Percentiles rank a stretch among this genome's conserved stretches.
These are phyloP conservation scores for Allygus modestus DNA, from an alignment of 2,888 invertebrate genomes.

Conservation along the genomic window DNA sequence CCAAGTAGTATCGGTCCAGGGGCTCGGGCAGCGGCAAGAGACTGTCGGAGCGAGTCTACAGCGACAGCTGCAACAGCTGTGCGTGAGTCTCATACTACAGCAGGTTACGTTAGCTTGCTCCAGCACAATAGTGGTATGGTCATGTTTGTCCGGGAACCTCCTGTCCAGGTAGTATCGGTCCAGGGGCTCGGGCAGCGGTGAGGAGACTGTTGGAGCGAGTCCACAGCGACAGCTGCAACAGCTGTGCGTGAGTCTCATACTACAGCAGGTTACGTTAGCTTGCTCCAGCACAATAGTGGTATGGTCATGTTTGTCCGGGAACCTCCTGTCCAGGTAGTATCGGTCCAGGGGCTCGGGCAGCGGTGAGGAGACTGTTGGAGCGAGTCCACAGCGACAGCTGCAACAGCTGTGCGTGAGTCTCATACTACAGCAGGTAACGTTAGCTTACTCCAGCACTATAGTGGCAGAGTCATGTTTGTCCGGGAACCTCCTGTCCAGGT, in stretches of 20 bases:
- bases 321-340: conserved; percentile 76
- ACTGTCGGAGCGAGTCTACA: no score
- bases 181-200: conserved; percentile 75
- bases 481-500: no score
- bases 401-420: background rate
- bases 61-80: no score
- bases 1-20: no score
- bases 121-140: conserved; percentile 78
- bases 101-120: conserved; percentile 71
- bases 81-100: no score
- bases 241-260: no score
- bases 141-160: conserved; percentile 78
- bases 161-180: conserved; percentile 76
- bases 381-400: conserved; percentile 67
- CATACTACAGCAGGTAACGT: no score
- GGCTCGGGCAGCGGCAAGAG: no score
- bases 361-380: conserved; percentile 59
- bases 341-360: conserved; percentile 75
- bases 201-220: conserved; percentile 60
- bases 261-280: conserved; percentile 64
- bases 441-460: no score
- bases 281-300: conserved; percentile 76
- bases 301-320: conserved; percentile 80
- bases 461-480: no score
- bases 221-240: conserved; percentile 66